Percentiles rank a stretch among this genome's conserved stretches.
Conservation (phyloP, 2,113 vertebrate genomes). For the Numida meleagris region DNA sequence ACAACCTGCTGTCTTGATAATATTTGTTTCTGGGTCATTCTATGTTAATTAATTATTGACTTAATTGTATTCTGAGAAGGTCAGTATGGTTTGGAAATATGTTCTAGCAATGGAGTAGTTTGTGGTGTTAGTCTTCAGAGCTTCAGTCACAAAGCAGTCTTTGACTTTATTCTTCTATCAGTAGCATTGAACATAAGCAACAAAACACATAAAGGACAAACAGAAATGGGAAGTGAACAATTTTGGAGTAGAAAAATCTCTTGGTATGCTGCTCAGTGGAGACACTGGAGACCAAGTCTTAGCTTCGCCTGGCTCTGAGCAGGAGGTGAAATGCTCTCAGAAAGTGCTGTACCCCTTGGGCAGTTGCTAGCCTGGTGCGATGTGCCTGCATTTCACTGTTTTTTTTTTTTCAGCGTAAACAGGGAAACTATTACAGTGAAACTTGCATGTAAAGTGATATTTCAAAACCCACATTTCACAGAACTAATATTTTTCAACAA, state of each 20-base stretch:
- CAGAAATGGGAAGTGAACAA: not conserved
- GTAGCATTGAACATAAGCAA: not conserved
- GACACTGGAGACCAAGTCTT: not conserved
- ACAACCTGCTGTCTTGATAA: not conserved
- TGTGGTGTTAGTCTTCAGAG: not conserved
- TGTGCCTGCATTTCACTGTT: not conserved
- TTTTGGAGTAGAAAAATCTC: not conserved
- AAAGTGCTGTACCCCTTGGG: not conserved
- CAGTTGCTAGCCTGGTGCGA: not conserved
- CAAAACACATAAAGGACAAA: not conserved
- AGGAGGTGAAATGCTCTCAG: not conserved
- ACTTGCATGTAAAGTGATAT: not conserved
- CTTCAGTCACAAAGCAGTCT: not conserved
- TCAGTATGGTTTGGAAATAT: not conserved
- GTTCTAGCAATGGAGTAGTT: not conserved
- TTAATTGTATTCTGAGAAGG: not conserved
- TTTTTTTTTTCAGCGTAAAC: not conserved
- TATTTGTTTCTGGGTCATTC: not conserved
- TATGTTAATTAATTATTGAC: not conserved
- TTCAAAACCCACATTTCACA: not conserved
- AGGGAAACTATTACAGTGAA: not conserved
- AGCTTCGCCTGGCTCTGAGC: not conserved
- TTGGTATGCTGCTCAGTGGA: not conserved
- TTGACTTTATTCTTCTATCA: not conserved
- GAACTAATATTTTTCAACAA: not conserved